A percentile compares a stretch with the other conserved stretches of the same genome.
These are phyloP conservation scores for Tribolium madens DNA, from an alignment of 1,140 invertebrate species.

Conservation along the genomic window DNA sequence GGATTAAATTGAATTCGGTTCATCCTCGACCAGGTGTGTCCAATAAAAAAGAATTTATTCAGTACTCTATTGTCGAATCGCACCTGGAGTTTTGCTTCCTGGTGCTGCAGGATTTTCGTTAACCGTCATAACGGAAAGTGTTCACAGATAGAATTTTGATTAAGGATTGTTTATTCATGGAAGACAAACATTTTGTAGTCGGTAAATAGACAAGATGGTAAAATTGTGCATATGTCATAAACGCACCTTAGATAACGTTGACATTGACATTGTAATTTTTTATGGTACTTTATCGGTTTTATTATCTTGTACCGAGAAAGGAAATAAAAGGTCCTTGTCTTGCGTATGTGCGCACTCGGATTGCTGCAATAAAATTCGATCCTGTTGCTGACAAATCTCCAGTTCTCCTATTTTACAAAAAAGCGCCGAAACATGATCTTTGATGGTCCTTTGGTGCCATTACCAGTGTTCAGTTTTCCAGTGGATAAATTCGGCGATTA, in stretches of 20 bases:
- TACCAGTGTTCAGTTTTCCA: constrained; percentile 1
- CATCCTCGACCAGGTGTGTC: constrained; percentile 12
- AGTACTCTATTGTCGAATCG: background rate
- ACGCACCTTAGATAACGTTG: constrained; percentile 38
- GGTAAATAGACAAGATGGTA: constrained; percentile 10
- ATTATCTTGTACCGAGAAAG: constrained; percentile 33
- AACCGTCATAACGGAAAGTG: constrained; percentile 2
- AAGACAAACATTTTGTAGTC: constrained; percentile 11
- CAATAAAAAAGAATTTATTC: constrained; percentile 20
- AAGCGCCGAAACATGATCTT: background rate
- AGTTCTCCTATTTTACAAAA: background rate
- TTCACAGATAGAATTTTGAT: background rate
- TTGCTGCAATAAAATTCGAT: too few relatives aligned
- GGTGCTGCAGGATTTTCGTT: constrained; percentile 22
- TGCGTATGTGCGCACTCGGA: too few relatives aligned
- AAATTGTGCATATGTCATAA: constrained; percentile 32
- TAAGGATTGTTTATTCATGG: background rate
- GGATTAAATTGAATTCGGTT: constrained; percentile 9
- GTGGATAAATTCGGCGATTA: background rate
- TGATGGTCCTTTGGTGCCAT: background rate
- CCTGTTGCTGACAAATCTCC: background rate
- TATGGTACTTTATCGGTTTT: constrained; percentile 49
- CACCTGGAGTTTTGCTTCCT: constrained; percentile 15
- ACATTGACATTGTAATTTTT: constrained; percentile 55
- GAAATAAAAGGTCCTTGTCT: constrained; percentile 2